Evolutionary conservation across 2,113 vertebrate genomes (phyloP).

Genomic region (Psephotus haematonotus): DNA sequence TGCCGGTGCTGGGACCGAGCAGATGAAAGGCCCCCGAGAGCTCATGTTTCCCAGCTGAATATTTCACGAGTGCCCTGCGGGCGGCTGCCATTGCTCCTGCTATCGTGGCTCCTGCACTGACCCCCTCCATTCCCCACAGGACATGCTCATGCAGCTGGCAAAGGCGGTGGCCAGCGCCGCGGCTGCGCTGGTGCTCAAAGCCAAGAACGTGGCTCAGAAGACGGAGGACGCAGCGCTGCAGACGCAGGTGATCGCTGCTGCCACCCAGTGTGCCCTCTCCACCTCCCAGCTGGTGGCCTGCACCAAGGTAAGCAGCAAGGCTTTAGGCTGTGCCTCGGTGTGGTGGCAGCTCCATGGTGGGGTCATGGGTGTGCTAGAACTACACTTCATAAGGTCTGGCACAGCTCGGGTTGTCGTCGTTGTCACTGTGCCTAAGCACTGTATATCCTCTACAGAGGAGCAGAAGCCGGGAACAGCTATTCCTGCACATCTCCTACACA

Average conservation of each 20-base stretch:
- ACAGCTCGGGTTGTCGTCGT: not conserved
- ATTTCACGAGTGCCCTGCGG: not conserved
- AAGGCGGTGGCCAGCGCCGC: slow-evolving; percentile 94
- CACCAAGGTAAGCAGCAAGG: slow-evolving; percentile 83
- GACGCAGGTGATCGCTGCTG: slow-evolving; percentile 92
- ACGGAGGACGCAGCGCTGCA: slow-evolving; percentile 88
- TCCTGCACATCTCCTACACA: not conserved
- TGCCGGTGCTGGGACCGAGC: not conserved
- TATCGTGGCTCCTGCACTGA: accelerated
- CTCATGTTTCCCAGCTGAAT: not conserved
- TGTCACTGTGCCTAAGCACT: not conserved
- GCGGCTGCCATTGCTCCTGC: accelerated
- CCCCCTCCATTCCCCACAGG: slow-evolving; percentile 69
- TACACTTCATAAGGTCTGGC: not conserved
- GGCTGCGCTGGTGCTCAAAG: slow-evolving; percentile 86
- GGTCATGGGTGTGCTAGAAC: not conserved
- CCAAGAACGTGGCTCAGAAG: slow-evolving; percentile 96
- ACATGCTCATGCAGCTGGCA: slow-evolving; percentile 94
- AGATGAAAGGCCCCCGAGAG: not conserved
- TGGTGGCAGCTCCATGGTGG: accelerated
- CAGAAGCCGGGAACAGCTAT: not conserved
- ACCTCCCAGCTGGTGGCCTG: slow-evolving; percentile 97
- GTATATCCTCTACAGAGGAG: not conserved
- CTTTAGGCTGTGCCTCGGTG: not conserved
- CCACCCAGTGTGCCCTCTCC: slow-evolving; percentile 95